Percentiles rank a stretch among this genome's conserved stretches.
Evolutionary conservation across 2,797 vertebrate species (phyloP).

Genomic region (Capromys pilorides): DNA sequence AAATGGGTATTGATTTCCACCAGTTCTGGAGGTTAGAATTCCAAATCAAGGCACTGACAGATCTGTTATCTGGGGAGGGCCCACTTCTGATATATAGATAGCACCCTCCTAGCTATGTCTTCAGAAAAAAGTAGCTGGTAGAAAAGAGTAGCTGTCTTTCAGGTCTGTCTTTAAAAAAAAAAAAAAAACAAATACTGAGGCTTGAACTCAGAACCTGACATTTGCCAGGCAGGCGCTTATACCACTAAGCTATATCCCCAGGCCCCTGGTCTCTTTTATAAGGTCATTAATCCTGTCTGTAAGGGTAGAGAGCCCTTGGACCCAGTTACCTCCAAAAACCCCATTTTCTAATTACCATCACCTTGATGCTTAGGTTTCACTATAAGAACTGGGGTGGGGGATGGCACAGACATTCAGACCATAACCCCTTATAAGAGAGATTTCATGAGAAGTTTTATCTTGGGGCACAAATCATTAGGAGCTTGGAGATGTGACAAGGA

Average conservation of each 20-base stretch:
- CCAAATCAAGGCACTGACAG: neutral
- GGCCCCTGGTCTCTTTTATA: neutral
- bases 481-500: neutral
- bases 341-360: neutral
- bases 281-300: neutral
- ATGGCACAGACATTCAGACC: neutral
- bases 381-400: neutral
- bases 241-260: too few relatives aligned
- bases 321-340: neutral
- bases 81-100: neutral
- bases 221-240: too few relatives aligned
- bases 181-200: too few relatives aligned
- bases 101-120: neutral
- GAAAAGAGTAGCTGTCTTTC: neutral
- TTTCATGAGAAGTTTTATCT: constrained; percentile 60
- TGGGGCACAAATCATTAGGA: neutral
- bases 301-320: neutral
- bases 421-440: neutral
- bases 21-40: neutral
- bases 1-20: neutral
- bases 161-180: neutral
- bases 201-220: too few relatives aligned
- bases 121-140: neutral
- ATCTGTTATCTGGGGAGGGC: neutral
- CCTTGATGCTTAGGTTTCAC: neutral